These are phyloP conservation scores for Sarcophaga peregrina DNA, from an alignment of 1,140 invertebrate genomes.

Conservation along the genomic window DNA sequence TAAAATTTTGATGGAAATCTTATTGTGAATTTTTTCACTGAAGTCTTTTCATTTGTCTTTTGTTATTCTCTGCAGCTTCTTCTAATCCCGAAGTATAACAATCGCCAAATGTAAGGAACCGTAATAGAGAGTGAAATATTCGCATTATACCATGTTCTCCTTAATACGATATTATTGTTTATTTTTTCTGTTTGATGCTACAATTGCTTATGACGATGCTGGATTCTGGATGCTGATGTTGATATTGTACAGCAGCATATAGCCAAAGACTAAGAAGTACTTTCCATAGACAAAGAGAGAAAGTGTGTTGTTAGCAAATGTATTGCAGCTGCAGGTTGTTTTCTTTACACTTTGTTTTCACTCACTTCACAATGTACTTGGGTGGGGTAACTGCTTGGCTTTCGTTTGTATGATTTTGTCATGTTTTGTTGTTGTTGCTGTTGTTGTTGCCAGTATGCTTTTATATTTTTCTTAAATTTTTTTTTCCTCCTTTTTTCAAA, in stretches of 20 bases:
- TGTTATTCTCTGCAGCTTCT: too few species aligned
- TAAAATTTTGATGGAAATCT: too few species aligned
- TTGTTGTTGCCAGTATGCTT: background rate
- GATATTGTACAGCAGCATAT: too few species aligned
- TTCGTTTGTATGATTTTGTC: too few species aligned
- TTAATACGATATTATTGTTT: slow-evolving; percentile 20
- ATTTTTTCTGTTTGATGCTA: background rate
- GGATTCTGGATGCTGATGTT: too few species aligned
- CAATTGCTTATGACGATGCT: background rate
- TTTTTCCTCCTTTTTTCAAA: background rate
- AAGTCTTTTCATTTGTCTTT: too few species aligned
- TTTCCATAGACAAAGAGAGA: background rate
- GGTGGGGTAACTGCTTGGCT: background rate
- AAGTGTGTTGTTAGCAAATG: slow-evolving; percentile 13
- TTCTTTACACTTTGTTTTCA: slow-evolving; percentile 16
- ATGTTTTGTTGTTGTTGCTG: background rate
- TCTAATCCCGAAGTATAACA: background rate
- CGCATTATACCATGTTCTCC: background rate
- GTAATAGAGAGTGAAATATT: background rate
- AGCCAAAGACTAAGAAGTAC: too few species aligned
- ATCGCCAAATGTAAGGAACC: background rate
- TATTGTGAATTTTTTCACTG: too few species aligned
- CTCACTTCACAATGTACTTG: background rate
- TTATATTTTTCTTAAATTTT: background rate
- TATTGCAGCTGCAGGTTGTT: slow-evolving; percentile 20